Percentiles rank a stretch among this genome's conserved stretches.
phyloP scores from a whole-genome alignment of 2,888 invertebrate species.

The Drosophila phalerata region DNA sequence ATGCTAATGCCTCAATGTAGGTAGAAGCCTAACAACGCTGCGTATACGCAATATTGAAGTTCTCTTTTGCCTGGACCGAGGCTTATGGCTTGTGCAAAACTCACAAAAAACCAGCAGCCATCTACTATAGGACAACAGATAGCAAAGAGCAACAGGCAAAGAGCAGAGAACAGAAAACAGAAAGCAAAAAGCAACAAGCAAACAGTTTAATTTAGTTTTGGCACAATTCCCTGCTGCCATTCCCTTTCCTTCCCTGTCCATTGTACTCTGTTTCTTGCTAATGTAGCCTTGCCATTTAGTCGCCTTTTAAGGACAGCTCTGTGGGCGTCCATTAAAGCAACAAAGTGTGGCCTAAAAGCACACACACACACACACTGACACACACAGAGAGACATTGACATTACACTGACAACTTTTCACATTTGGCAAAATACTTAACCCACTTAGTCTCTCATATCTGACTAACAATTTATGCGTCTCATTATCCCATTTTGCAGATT shows the following conservation, averaged over 20 bases:
- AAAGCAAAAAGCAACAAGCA: constrained; percentile 45
- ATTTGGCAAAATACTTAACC: constrained; percentile 13
- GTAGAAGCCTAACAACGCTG: constrained; percentile 53
- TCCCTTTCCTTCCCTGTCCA: too few relatives aligned
- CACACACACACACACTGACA: background rate
- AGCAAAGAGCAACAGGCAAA: constrained; percentile 17
- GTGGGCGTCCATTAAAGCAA: constrained; percentile 40
- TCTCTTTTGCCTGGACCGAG: constrained; percentile 4
- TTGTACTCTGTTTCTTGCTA: constrained; percentile 28
- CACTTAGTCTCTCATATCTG: constrained; percentile 16
- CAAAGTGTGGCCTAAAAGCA: constrained; percentile 40
- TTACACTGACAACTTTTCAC: constrained; percentile 12
- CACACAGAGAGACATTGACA: too few relatives aligned
- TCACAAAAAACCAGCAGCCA: constrained; percentile 25
- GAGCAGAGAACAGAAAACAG: constrained; percentile 12
- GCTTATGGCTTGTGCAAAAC: constrained; percentile 27
- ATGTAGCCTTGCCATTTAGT: constrained; percentile 51
- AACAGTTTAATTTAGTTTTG: constrained; percentile 58
- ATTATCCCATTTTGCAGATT: constrained; percentile 85
- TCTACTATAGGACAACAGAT: constrained; percentile 1
- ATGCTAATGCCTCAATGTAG: constrained; percentile 66
- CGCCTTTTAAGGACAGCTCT: constrained; percentile 38
- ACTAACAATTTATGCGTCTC: constrained; percentile 20
- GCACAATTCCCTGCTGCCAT: constrained; percentile 13
- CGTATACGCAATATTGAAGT: constrained; percentile 59